Evolutionary conservation across 2,888 invertebrate species (phyloP).

Genomic region (Trissoscelio sp.): DNA sequence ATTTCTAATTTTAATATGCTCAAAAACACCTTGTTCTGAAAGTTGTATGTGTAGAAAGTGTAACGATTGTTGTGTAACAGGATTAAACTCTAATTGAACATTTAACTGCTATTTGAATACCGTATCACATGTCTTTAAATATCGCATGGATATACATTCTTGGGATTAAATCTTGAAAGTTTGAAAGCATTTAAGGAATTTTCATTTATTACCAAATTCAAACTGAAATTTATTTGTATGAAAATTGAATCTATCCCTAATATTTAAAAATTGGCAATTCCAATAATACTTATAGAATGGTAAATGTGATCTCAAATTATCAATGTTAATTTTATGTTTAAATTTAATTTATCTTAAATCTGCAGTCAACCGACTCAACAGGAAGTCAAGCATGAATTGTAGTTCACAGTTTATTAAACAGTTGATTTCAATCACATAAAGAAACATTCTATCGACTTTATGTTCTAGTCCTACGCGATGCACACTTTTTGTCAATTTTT

Average conservation of each 20-base stretch:
- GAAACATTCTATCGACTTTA: neutral
- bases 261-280: no score
- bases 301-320: no score
- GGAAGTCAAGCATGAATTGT: slow-evolving; percentile 10
- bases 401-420: slow-evolving; percentile 21
- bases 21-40: slow-evolving; percentile 36
- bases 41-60: slow-evolving; percentile 72
- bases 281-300: no score
- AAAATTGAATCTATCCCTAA: no score
- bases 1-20: no score
- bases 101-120: slow-evolving; percentile 29
- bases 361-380: neutral
- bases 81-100: slow-evolving; percentile 26
- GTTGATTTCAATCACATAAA: slow-evolving; percentile 7
- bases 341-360: neutral
- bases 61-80: slow-evolving; percentile 60
- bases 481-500: slow-evolving; percentile 1
- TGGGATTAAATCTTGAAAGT: neutral
- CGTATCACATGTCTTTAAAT: slow-evolving; percentile 5
- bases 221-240: no score
- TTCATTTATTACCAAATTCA: no score
- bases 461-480: slow-evolving; percentile 1
- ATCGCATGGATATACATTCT: slow-evolving; percentile 14
- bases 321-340: no score
- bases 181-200: slow-evolving; percentile 9